phyloP scores from a whole-genome alignment of 2,888 invertebrate genomes.

The Drosophila neoperkinsi region DNA sequence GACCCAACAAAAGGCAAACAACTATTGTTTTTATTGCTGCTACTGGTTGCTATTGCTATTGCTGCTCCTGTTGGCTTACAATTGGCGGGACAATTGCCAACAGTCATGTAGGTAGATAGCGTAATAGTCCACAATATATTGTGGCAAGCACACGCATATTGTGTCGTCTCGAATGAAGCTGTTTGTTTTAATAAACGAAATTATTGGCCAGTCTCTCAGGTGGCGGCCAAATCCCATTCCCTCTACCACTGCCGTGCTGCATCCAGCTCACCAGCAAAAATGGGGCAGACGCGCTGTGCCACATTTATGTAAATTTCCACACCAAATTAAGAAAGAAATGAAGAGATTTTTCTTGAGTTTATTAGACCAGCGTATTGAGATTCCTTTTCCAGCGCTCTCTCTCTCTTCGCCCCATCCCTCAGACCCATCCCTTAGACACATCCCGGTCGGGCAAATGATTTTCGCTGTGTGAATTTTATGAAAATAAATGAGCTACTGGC shows the following conservation, averaged over 20 bases:
- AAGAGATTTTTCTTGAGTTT: constrained; percentile 73
- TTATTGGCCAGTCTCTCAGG: constrained; percentile 45
- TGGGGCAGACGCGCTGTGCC: constrained; percentile 17
- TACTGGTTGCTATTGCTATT: constrained; percentile 39
- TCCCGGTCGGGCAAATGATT: constrained; percentile 54
- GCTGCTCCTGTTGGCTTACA: constrained; percentile 16
- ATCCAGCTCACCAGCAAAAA: constrained; percentile 12
- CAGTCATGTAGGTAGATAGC: constrained; percentile 18
- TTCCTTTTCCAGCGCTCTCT: neutral
- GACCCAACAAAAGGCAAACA: constrained; percentile 73
- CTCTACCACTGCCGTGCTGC: neutral
- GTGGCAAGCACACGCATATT: constrained; percentile 67
- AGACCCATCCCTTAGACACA: neutral
- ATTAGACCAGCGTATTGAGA: constrained; percentile 58
- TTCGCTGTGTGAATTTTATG: constrained; percentile 71
- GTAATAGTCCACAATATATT: constrained; percentile 37
- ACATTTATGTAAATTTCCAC: constrained; percentile 72
- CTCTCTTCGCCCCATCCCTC: neutral
- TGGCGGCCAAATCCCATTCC: constrained; percentile 7
- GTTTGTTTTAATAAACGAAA: constrained; percentile 79
- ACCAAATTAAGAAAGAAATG: constrained; percentile 62
- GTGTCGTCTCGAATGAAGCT: constrained; percentile 62
- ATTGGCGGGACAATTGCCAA: constrained; percentile 10
- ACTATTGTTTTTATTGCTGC: constrained; percentile 72
- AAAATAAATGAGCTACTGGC: constrained; percentile 74